phyloP scores from a whole-genome alignment of 2,888 invertebrate species.

The Heliconius cydno region DNA sequence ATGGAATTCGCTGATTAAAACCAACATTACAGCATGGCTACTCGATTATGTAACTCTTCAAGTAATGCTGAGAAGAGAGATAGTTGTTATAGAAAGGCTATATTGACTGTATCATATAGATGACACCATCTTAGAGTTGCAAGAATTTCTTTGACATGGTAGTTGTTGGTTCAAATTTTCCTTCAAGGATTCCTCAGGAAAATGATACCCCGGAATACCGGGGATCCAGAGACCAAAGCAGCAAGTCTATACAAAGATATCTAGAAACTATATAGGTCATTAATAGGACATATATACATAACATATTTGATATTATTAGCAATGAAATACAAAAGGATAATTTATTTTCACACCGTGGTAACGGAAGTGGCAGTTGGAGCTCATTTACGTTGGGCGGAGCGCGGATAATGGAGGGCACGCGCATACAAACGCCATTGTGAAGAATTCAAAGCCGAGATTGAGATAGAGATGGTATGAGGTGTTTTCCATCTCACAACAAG shows the following conservation, averaged over 20 bases:
- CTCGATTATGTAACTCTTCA: neutral
- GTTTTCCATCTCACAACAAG: constrained; percentile 3
- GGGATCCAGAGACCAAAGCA: neutral
- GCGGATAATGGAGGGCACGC: constrained; percentile 62
- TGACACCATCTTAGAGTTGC: neutral
- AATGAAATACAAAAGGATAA: constrained; percentile 37
- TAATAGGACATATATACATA: neutral
- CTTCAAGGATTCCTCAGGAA: no score
- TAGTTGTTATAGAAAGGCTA: neutral
- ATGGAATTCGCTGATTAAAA: neutral
- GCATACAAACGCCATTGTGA: constrained; percentile 58
- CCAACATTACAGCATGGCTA: neutral
- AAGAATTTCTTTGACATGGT: neutral
- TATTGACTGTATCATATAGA: neutral
- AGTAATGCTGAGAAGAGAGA: neutral
- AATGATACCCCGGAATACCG: neutral
- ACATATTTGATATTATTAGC: constrained; percentile 11
- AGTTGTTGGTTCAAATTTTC: neutral
- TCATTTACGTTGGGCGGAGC: constrained; percentile 53
- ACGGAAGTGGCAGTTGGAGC: constrained; percentile 50
- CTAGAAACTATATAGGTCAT: neutral
- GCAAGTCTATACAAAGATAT: neutral
- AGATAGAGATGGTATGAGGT: constrained; percentile 29
- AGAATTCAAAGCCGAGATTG: constrained; percentile 35
- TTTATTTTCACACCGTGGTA: constrained; percentile 47